Evolutionary conservation across 1,140 invertebrate species (phyloP).

Genomic region (Zaprionus davidi): DNA sequence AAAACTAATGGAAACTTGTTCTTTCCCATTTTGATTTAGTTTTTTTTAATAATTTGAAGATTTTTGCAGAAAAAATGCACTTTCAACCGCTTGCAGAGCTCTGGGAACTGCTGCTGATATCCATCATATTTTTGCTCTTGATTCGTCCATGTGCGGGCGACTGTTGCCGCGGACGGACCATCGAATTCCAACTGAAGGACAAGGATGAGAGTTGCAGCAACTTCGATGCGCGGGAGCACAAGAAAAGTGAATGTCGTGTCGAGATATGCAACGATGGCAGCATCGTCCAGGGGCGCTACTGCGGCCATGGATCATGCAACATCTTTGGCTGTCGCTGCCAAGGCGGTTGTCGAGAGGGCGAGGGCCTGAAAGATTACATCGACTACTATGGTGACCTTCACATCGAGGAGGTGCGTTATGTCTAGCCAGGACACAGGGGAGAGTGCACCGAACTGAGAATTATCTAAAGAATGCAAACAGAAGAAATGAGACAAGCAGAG

Average conservation of each 20-base stretch:
- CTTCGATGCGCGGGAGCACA: background rate
- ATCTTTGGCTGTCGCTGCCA: conserved; percentile 34
- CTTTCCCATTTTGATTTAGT: background rate
- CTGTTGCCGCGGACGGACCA: conserved; percentile 10
- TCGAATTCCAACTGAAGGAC: conserved; percentile 14
- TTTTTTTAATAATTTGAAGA: background rate
- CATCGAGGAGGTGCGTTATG: conserved; percentile 4
- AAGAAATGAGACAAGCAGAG: no score
- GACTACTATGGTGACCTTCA: conserved; percentile 19
- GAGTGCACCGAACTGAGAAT: background rate
- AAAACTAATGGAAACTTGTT: background rate
- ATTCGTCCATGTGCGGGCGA: background rate
- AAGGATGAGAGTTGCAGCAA: background rate
- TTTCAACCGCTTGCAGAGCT: background rate
- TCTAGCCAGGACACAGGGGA: conserved; percentile 1
- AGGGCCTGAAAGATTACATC: background rate
- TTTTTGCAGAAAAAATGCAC: background rate
- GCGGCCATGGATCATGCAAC: conserved; percentile 38
- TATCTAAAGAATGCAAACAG: no score
- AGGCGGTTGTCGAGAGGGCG: conserved; percentile 20
- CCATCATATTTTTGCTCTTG: background rate
- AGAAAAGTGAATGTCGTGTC: background rate
- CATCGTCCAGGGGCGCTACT: conserved; percentile 9
- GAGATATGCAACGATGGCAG: conserved; percentile 24
- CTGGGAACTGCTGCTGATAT: background rate